These are phyloP conservation scores for Tinamus major DNA, from an alignment of 2,797 vertebrate genomes.

Conservation along the genomic window DNA sequence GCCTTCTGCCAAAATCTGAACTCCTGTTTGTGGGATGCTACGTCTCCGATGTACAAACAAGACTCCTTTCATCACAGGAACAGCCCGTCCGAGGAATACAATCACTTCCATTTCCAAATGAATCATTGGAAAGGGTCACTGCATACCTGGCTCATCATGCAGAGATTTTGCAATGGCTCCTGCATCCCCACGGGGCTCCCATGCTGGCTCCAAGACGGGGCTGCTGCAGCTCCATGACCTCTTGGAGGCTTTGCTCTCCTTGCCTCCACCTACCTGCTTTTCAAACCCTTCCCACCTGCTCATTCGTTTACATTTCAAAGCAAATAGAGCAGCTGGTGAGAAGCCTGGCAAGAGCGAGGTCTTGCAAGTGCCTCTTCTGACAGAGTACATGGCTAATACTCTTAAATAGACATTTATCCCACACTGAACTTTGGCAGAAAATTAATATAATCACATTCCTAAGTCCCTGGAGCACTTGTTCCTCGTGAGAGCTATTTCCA, in stretches of 20 bases:
- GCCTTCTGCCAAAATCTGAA: not conserved
- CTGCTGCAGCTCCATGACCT: not conserved
- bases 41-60: not conserved
- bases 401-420: not conserved
- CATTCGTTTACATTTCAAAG: not conserved
- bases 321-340: not conserved
- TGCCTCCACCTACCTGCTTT: not conserved
- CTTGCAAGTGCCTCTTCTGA: not conserved
- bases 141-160: conserved; percentile 39
- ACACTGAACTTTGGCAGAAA: not conserved
- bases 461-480: not conserved
- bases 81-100: not conserved
- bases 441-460: conserved; percentile 37
- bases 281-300: not conserved
- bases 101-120: not conserved
- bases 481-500: conserved; percentile 38
- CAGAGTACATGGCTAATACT: not conserved
- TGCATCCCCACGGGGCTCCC: not conserved
- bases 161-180: conserved; percentile 44
- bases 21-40: not conserved
- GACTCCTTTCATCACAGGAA: not conserved
- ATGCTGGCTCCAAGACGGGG: conserved; percentile 13
- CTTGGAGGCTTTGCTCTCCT: not conserved
- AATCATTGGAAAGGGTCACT: conserved; percentile 15
- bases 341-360: not conserved